Base-by-base conservation (phyloP, 2,113 vertebrate genomes). In the Scophthalmus maximus region DNA sequence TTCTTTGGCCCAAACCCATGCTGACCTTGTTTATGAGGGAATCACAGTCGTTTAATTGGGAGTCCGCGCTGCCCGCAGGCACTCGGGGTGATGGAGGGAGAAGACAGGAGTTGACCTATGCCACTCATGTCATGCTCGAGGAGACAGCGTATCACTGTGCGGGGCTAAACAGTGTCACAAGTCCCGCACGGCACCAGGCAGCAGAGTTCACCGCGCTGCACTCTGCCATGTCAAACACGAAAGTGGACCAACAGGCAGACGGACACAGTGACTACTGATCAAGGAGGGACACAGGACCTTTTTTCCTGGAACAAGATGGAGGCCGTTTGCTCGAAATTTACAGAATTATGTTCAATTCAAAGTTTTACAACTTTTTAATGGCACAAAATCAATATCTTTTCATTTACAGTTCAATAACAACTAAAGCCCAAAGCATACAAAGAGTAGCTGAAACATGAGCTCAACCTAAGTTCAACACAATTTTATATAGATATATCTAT, bases 1-100 rank as follows among this genome's bases (percentile, higher is more conserved):
- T 51, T 64, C 11, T 52, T 40, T 32, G 49, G 55, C 68, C 32
- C 68, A 23, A 68, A 61, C 62, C 57, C 27, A 2, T 11, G n/a
- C 52, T 90, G 87, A 86, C 90, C 89, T 89, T 89, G 89, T 91
- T 87, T 86, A 82, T 82, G 51, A 67, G 60, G 61, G 71, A 77
- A 88, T 82, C 84, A 73, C 77, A 81, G 78, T 52, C 58, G 57
- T 84, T 72, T 89, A 89, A 93, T 87, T 85, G 87, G 78, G 68
- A 69, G 82, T 77, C 60, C 46, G 38, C 46, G 78, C 64, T 47
- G 58, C 67, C 76, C 52, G 47, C 84, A 62, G 82, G 62, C 79
- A 22, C 50, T 64, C 36, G 50, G 60, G 63, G 59, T 68, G 81
- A 83, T 66, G 59, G 81, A 68, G 65, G 53, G 47, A 73, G 69